These are phyloP conservation scores for Nomada ferruginata DNA, from an alignment of 2,888 invertebrate genomes.

Conservation along the genomic window DNA sequence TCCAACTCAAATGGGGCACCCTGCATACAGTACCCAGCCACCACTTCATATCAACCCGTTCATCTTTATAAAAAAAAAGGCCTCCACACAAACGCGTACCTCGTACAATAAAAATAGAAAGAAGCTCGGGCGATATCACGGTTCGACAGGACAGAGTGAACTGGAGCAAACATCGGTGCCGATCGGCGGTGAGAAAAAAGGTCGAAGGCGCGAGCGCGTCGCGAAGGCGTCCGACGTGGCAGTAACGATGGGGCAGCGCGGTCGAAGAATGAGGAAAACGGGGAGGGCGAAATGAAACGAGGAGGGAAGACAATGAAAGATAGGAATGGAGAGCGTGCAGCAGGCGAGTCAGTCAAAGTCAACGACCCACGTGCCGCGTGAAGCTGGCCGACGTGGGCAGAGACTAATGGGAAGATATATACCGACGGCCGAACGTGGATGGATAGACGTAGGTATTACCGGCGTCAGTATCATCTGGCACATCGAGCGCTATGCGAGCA, in stretches of 20 bases:
- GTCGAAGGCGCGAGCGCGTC: not conserved
- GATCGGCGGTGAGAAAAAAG: constrained; percentile 5
- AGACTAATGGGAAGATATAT: constrained; percentile 76
- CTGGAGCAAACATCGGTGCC: not conserved
- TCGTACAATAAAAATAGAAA: not conserved
- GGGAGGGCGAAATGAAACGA: not conserved
- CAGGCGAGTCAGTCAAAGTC: constrained; percentile 74
- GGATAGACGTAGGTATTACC: constrained; percentile 75
- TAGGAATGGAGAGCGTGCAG: constrained; percentile 62
- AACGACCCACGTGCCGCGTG: constrained; percentile 72
- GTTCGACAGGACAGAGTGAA: constrained; percentile 3
- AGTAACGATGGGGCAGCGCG: constrained; percentile 32
- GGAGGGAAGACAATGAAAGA: constrained; percentile 58
- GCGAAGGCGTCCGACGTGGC: constrained; percentile 8
- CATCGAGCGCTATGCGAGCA: constrained; percentile 63
- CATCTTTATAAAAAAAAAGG: no score
- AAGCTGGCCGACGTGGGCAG: constrained; percentile 72
- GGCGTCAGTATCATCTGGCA: constrained; percentile 71
- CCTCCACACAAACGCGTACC: not conserved
- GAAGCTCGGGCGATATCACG: not conserved
- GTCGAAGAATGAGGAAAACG: constrained; percentile 8
- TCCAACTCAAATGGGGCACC: no score
- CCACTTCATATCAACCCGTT: no score
- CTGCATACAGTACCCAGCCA: no score
- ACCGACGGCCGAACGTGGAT: constrained; percentile 71